Evolutionary conservation across 2,888 invertebrate species (phyloP).

Genomic region (Callyntrura guangdongensis): DNA sequence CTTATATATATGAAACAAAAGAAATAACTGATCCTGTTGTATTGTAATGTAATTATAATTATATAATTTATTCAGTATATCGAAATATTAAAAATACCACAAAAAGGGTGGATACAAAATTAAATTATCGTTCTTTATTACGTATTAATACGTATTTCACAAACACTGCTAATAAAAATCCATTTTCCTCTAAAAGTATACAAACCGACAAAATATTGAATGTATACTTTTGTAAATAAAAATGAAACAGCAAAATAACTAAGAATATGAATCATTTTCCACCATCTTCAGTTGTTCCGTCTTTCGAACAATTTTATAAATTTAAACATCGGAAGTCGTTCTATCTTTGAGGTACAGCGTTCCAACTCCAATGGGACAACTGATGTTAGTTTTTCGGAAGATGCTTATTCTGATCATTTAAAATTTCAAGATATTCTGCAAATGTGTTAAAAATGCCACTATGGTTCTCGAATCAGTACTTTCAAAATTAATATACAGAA

Average conservation of each 20-base stretch:
- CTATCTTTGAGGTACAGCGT: slow-evolving; percentile 20
- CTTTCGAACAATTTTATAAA: slow-evolving; percentile 17
- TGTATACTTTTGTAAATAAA: background rate
- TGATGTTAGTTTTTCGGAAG: slow-evolving; percentile 36
- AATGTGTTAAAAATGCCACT: slow-evolving; percentile 27
- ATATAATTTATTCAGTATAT: no score
- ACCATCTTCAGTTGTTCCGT: background rate
- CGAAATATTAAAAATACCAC: no score
- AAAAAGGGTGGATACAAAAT: no score
- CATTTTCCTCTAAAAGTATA: no score
- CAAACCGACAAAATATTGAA: no score
- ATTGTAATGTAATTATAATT: no score
- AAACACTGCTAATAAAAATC: no score
- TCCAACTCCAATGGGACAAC: background rate
- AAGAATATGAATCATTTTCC: background rate
- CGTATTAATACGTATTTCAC: no score
- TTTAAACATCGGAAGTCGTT: background rate
- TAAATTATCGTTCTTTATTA: no score
- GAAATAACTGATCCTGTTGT: no score
- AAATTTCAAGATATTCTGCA: slow-evolving; percentile 31
- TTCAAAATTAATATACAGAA: slow-evolving; percentile 59
- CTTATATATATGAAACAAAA: no score
- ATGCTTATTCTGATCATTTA: slow-evolving; percentile 28
- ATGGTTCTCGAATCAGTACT: slow-evolving; percentile 52
- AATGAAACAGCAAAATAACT: background rate